Conservation (phyloP, 2,888 invertebrate species). For the Andricus quercusramuli region DNA sequence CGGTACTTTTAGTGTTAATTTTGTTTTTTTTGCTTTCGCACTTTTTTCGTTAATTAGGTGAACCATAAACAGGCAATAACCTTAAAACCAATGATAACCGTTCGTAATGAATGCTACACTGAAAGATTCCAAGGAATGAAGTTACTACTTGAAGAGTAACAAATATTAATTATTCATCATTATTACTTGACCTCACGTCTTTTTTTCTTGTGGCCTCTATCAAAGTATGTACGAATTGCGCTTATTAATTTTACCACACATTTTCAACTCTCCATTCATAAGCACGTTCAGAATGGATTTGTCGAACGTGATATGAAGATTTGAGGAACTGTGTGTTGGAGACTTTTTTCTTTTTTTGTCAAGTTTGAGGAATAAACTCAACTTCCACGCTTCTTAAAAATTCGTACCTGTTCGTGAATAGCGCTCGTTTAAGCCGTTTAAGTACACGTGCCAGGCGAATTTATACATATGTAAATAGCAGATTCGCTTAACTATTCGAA, state of each 20-base stretch:
- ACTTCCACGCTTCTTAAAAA: not conserved
- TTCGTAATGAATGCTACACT: too few species aligned
- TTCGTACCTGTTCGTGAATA: conserved; percentile 3
- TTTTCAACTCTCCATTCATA: conserved; percentile 3
- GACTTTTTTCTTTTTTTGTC: not conserved
- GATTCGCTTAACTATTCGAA: not conserved
- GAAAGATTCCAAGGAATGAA: too few species aligned
- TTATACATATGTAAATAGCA: not conserved
- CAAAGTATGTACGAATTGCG: not conserved
- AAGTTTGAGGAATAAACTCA: not conserved
- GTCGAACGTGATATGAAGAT: conserved; percentile 11
- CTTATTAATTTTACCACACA: not conserved
- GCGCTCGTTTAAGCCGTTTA: not conserved
- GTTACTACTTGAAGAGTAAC: too few species aligned
- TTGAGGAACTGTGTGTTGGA: too few species aligned
- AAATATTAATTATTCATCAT: not conserved
- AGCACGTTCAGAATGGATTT: conserved; percentile 24
- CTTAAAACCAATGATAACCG: too few species aligned
- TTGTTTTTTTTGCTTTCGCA: too few species aligned
- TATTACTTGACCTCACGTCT: not conserved
- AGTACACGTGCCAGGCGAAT: conserved; percentile 12
- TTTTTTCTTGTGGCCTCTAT: not conserved
- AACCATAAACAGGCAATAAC: too few species aligned
- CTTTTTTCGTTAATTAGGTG: too few species aligned
- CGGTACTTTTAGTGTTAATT: too few species aligned